Evolutionary conservation across 2,797 vertebrate genomes (phyloP).

Genomic region (Sternotherus odoratus): DNA sequence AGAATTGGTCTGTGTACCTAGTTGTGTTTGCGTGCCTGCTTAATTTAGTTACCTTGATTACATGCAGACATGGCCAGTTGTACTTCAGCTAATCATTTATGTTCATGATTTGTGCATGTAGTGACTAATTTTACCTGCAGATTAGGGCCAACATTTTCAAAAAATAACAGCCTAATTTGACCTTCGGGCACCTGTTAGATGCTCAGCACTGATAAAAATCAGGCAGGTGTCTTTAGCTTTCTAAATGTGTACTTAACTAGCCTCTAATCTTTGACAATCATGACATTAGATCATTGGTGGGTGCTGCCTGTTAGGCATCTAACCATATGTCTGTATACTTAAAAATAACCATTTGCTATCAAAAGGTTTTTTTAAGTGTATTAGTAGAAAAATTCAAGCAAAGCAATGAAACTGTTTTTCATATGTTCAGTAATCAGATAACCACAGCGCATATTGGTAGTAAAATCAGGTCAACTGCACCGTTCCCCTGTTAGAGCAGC

Average conservation of each 20-base stretch:
- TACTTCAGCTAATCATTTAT: neutral
- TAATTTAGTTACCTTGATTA: neutral
- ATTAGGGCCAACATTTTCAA: neutral
- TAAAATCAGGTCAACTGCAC: constrained; percentile 58
- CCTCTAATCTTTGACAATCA: rapidly evolving
- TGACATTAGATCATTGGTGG: neutral
- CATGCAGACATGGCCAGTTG: neutral
- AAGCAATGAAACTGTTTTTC: constrained; percentile 1
- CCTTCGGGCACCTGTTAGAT: neutral
- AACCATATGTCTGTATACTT: neutral
- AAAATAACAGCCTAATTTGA: neutral
- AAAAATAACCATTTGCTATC: neutral
- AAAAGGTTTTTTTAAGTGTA: constrained; percentile 41
- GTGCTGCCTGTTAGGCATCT: neutral
- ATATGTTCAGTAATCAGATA: neutral
- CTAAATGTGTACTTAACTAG: no score
- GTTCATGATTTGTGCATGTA: neutral
- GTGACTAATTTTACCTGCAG: rapidly evolving
- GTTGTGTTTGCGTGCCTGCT: neutral
- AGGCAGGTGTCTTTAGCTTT: neutral
- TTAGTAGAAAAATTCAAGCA: neutral
- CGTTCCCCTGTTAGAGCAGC: neutral
- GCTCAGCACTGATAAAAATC: neutral
- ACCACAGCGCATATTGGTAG: constrained; percentile 36
- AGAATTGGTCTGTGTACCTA: neutral